Percentiles rank a stretch among this genome's conserved stretches.
Conservation (phyloP, 2,797 vertebrate species). For the Sebastiscus albofasciatus region DNA sequence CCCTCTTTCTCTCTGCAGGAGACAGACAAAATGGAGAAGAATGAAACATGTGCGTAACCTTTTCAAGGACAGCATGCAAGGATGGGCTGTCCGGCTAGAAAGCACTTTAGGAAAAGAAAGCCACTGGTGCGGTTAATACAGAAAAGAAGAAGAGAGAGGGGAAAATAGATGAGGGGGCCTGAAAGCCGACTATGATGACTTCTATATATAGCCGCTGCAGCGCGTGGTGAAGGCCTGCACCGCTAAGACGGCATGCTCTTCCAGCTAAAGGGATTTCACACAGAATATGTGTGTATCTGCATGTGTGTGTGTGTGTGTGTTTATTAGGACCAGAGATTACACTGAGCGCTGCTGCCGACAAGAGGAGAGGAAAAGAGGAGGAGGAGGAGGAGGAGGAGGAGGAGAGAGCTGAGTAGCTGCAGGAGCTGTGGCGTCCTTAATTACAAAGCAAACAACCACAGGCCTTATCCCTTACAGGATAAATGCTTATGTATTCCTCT, state of each 20-base stretch:
- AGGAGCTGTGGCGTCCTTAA: constrained; percentile 71
- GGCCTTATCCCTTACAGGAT: constrained; percentile 63
- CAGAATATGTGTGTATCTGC: constrained; percentile 45
- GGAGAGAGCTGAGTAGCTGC: constrained; percentile 61
- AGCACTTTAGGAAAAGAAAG: constrained; percentile 85
- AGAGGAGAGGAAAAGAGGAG: constrained; percentile 62
- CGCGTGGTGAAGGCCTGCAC: constrained; percentile 66
- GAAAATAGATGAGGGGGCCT: constrained; percentile 73
- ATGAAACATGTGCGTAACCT: constrained; percentile 79
- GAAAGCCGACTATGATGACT: constrained; percentile 79
- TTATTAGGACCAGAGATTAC: constrained; percentile 74
- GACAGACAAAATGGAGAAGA: constrained; percentile 74
- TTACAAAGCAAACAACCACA: constrained; percentile 78
- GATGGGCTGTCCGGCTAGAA: constrained; percentile 70
- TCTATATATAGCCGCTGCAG: constrained; percentile 79
- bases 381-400: constrained; percentile 55
- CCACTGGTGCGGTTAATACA: constrained; percentile 82
- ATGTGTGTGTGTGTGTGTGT: constrained; percentile 60
- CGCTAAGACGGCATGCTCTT: constrained; percentile 75
- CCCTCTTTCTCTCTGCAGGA: constrained; percentile 36
- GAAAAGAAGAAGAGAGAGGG: constrained; percentile 67
- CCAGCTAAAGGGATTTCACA: constrained; percentile 82
- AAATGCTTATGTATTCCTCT: constrained; percentile 75
- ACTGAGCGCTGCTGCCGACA: constrained; percentile 69
- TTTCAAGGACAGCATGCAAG: constrained; percentile 77